phyloP scores from a whole-genome alignment of 2,888 invertebrate species.

The Drosophila differens region DNA sequence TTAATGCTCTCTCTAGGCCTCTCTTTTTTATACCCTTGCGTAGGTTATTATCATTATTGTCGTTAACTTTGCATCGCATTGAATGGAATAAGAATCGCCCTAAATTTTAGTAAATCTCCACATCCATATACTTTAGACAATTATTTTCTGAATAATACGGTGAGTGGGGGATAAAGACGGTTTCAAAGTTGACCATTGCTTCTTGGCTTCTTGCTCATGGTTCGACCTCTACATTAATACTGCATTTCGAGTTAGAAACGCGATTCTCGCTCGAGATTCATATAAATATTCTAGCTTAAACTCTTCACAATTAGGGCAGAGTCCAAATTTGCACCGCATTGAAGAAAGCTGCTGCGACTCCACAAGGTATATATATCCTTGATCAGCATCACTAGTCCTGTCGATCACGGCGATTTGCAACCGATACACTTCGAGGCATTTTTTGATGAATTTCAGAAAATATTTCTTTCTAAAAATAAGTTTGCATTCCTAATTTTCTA shows the following conservation, averaged over 20 bases:
- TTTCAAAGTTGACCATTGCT: no score
- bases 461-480: not conserved
- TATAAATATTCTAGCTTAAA: not conserved
- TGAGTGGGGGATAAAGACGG: no score
- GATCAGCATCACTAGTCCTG: not conserved
- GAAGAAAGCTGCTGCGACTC: not conserved
- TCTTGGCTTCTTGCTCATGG: not conserved
- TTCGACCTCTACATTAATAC: not conserved
- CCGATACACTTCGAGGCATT: not conserved
- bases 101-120: not conserved
- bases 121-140: not conserved
- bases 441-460: not conserved
- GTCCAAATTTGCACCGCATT: not conserved
- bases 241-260: not conserved
- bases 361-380: not conserved
- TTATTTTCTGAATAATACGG: not conserved
- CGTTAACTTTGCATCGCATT: not conserved
- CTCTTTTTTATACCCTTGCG: constrained; percentile 10
- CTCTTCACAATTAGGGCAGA: not conserved
- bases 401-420: not conserved
- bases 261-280: not conserved
- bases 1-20: constrained; percentile 42
- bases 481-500: not conserved
- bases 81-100: not conserved
- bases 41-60: not conserved